phyloP scores from a whole-genome alignment of 2,113 vertebrate species.

The Clarias batrachus region DNA sequence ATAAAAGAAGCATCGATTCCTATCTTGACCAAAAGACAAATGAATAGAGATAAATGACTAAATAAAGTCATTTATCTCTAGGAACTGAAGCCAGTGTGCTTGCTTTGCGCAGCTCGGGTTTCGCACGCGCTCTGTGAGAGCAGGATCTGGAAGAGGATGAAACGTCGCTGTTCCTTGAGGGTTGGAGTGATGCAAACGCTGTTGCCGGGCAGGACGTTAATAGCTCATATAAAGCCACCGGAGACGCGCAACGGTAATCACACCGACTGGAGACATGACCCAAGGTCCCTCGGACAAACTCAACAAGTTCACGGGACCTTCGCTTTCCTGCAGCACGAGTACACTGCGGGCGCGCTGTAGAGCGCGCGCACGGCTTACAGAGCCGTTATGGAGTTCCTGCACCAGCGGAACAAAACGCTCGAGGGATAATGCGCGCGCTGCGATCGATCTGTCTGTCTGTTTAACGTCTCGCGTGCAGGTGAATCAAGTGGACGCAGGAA shows the following conservation, averaged over 20 bases:
- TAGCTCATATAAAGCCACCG: conserved; percentile 63
- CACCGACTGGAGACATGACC: not conserved
- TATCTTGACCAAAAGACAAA: not conserved
- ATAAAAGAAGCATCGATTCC: not conserved
- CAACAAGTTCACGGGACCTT: not conserved
- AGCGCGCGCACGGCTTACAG: not conserved
- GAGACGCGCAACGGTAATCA: conserved; percentile 47
- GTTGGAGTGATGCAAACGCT: conserved; percentile 48
- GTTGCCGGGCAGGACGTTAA: conserved; percentile 29
- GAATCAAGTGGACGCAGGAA: not conserved
- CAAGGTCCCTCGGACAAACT: not conserved
- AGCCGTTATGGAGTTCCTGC: not conserved
- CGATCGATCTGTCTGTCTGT: not conserved
- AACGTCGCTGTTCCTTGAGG: conserved; percentile 36
- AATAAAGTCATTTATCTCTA: not conserved
- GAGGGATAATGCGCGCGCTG: not conserved
- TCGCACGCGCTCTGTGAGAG: not conserved
- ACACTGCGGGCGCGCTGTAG: not conserved
- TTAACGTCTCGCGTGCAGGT: not conserved
- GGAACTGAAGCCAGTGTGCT: not conserved
- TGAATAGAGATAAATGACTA: too few species aligned
- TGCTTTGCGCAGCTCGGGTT: not conserved
- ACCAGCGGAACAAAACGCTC: not conserved
- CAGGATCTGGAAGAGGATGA: not conserved
- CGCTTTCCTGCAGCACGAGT: not conserved